Percentiles rank a stretch among this genome's conserved stretches.
phyloP scores from a whole-genome alignment of 1,140 invertebrate genomes.

The Oppia nitens region DNA sequence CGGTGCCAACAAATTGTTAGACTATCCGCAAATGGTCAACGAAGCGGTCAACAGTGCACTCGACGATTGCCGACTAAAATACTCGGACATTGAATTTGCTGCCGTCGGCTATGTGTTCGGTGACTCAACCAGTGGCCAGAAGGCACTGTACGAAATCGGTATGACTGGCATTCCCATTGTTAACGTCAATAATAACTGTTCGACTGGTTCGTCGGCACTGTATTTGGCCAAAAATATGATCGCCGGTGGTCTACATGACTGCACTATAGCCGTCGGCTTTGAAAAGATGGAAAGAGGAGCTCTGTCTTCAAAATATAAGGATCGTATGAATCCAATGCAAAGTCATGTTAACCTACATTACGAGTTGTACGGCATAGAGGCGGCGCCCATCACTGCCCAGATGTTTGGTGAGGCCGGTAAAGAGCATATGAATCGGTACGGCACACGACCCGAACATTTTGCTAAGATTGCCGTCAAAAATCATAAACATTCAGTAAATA shows the following conservation, averaged over 20 bases:
- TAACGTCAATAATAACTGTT: conserved; percentile 98
- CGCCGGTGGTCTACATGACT: conserved; percentile 62
- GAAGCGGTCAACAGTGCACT: conserved; percentile 81
- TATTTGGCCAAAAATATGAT: conserved; percentile 77
- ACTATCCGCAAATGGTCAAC: conserved; percentile 86
- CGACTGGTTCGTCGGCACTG: conserved; percentile 83
- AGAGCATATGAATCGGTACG: conserved; percentile 95
- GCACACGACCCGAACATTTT: conserved; percentile 76
- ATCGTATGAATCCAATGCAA: conserved; percentile 83
- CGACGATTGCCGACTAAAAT: conserved; percentile 63
- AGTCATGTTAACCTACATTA: conserved; percentile 73
- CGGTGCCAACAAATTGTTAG: conserved; percentile 50
- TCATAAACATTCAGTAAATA: conserved; percentile 87
- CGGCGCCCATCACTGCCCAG: conserved; percentile 73
- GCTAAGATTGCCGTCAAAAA: conserved; percentile 97
- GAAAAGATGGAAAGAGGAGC: conserved; percentile 96
- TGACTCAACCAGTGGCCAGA: conserved; percentile 88
- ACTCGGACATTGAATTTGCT: conserved; percentile 65
- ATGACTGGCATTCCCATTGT: conserved; percentile 92
- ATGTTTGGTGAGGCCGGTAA: conserved; percentile 89
- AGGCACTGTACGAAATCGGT: conserved; percentile 82
- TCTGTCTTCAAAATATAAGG: conserved; percentile 55
- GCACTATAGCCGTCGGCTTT: conserved; percentile 83
- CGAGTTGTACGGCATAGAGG: conserved; percentile 55
- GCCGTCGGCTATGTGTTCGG: conserved; percentile 89